These are phyloP conservation scores for Agriotes lineatus DNA, from an alignment of 2,888 invertebrate species.

Conservation along the genomic window DNA sequence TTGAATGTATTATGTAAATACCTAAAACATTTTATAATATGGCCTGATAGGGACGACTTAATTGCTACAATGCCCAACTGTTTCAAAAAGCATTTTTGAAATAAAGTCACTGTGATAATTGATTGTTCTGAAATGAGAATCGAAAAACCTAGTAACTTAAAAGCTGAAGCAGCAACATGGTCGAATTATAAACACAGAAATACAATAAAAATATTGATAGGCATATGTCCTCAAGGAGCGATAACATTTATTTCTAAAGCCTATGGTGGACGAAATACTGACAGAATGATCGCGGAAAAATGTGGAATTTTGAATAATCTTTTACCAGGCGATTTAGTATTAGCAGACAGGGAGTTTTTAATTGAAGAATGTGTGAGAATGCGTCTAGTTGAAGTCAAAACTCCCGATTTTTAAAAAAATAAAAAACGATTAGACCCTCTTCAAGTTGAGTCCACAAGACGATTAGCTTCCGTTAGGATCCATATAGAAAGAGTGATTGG, in stretches of 20 bases:
- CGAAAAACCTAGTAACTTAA: too few relatives aligned
- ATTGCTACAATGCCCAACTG: too few relatives aligned
- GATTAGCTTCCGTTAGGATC: background rate
- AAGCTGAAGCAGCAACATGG: background rate
- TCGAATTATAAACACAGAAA: background rate
- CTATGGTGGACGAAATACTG: background rate
- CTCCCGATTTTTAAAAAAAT: background rate
- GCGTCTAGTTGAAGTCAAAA: conserved; percentile 3
- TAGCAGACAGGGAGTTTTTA: background rate
- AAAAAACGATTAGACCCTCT: background rate
- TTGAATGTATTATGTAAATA: too few relatives aligned
- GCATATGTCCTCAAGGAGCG: conserved; percentile 1
- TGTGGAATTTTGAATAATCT: conserved; percentile 3
- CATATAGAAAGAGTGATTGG: conserved; percentile 18
- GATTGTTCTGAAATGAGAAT: too few relatives aligned
- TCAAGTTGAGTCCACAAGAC: background rate
- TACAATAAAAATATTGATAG: background rate
- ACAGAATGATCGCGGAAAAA: background rate
- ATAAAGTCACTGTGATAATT: too few relatives aligned
- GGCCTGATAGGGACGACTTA: too few relatives aligned
- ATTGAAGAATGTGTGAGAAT: background rate
- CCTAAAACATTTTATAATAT: too few relatives aligned
- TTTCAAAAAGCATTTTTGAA: too few relatives aligned
- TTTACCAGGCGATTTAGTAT: background rate
- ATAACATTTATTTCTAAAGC: conserved; percentile 3